Conservation (phyloP, 2,113 vertebrate species). For the Oenanthe oenanthe region DNA sequence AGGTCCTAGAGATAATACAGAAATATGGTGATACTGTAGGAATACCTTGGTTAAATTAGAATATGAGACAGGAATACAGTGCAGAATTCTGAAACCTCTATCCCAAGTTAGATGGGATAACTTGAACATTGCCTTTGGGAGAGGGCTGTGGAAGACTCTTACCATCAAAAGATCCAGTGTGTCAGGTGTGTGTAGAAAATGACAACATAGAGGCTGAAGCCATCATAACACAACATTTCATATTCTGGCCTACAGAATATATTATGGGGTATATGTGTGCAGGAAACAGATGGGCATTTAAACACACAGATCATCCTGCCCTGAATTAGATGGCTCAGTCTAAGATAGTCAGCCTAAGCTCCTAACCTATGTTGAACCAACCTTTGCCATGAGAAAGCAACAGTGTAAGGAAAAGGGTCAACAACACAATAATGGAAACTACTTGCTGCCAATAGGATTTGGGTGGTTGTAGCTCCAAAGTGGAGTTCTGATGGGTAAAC, state of each 20-base stretch:
- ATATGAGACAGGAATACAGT: background rate
- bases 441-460: background rate
- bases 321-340: background rate
- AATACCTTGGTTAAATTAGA: background rate
- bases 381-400: background rate
- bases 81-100: background rate
- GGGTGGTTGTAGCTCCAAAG: background rate
- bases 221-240: background rate
- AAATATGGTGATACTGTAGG: background rate
- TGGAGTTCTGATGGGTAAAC: background rate
- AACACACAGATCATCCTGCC: background rate
- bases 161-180: background rate
- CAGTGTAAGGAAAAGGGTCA: background rate
- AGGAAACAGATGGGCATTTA: background rate
- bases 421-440: background rate
- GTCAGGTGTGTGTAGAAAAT: background rate
- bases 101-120: background rate
- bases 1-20: background rate
- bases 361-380: background rate
- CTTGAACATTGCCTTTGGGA: background rate
- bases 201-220: background rate
- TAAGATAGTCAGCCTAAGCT: background rate
- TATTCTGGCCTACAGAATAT: background rate
- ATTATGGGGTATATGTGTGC: background rate
- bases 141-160: background rate